Evolutionary conservation across 2,888 invertebrate genomes (phyloP).

Genomic region (Copidosoma aretas): DNA sequence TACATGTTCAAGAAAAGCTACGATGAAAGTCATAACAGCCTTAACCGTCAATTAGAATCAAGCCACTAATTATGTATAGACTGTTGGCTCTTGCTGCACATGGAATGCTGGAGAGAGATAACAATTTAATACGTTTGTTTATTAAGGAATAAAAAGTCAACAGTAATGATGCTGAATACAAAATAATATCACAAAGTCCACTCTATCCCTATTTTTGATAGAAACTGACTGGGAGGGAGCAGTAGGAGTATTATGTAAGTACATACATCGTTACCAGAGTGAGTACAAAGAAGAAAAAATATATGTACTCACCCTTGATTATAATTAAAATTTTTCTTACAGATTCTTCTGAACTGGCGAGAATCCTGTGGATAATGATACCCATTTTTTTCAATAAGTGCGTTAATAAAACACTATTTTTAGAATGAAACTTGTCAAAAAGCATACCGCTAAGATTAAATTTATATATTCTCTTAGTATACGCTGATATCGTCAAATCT

Average conservation of each 20-base stretch:
- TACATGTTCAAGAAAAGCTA: constrained; percentile 79
- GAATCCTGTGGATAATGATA: constrained; percentile 50
- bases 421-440: constrained; percentile 65
- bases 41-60: constrained; percentile 70
- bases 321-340: not conserved
- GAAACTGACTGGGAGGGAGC: constrained; percentile 62
- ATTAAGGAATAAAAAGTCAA: constrained; percentile 74
- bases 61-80: constrained; percentile 74
- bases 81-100: constrained; percentile 81
- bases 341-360: constrained; percentile 50
- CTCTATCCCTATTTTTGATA: constrained; percentile 68
- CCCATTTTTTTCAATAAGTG: constrained; percentile 65
- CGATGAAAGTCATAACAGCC: constrained; percentile 78
- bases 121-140: constrained; percentile 74
- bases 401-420: constrained; percentile 70
- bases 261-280: constrained; percentile 66
- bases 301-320: not conserved
- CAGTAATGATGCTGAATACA: constrained; percentile 67
- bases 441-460: constrained; percentile 67
- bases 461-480: constrained; percentile 53
- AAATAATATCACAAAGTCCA: constrained; percentile 73
- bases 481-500: constrained; percentile 56
- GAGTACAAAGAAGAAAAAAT: constrained; percentile 39
- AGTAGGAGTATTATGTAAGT: constrained; percentile 62
- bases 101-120: constrained; percentile 78